These are phyloP conservation scores for Porites divaricata DNA, from an alignment of 92 coral and sea anemone species.

Conservation along the genomic window DNA sequence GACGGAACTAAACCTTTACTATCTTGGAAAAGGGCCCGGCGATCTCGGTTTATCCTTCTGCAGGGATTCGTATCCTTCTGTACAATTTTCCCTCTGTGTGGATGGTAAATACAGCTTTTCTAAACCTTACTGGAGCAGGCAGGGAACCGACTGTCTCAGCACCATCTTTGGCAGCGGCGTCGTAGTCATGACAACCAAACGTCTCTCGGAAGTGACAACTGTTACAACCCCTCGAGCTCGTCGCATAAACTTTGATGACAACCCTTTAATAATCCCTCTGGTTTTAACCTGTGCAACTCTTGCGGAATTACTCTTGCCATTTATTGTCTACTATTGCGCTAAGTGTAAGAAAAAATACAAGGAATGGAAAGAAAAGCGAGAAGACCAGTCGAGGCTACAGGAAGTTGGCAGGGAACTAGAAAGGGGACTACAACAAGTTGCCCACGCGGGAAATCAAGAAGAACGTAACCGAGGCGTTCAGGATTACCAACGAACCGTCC, in stretches of 20 bases:
- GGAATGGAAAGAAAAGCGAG: conserved; percentile 11
- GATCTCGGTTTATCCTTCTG: too few species aligned
- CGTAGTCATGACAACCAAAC: too few species aligned
- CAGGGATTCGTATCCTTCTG: conserved; percentile 50
- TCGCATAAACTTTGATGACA: conserved; percentile 51
- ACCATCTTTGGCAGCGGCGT: too few species aligned
- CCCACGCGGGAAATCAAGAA: conserved; percentile 38
- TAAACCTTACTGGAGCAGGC: conserved; percentile 24
- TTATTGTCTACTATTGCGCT: conserved; percentile 9
- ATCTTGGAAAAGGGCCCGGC: conserved; percentile 48
- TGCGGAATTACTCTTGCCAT: too few species aligned
- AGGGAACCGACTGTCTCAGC: conserved; percentile 6
- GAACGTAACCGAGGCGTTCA: conserved; percentile 34
- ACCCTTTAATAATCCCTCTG: conserved; percentile 27
- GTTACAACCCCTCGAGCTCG: not conserved
- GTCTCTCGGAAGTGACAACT: too few species aligned
- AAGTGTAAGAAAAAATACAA: conserved; percentile 19
- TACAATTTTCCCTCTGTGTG: conserved; percentile 53
- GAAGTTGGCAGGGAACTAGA: conserved; percentile 32
- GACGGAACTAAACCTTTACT: conserved; percentile 13
- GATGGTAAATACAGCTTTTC: conserved; percentile 27
- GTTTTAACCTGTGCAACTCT: conserved; percentile 34
- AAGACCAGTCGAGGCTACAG: conserved; percentile 25
- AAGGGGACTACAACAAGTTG: conserved; percentile 33
- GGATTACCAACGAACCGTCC: too few species aligned